Base-by-base conservation (phyloP, 2,113 vertebrate genomes). In the Malurus cyaneus region DNA sequence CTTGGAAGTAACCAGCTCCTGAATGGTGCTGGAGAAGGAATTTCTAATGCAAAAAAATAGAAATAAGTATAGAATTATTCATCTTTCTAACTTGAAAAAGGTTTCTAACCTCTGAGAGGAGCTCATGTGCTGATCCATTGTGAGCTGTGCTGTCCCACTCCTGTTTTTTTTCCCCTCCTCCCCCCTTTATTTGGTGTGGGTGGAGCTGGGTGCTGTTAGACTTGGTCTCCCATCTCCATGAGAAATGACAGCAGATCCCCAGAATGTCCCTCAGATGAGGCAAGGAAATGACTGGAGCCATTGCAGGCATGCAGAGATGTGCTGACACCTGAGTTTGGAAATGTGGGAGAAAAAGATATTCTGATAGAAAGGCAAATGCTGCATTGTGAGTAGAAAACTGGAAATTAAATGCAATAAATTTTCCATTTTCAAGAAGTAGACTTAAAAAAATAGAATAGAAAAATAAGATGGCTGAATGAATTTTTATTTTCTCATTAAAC, bases 141-240 rank as follows among this genome's bases (percentile, higher is more conserved):
- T 18, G 24, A 61, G 59, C 4, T 77, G 31, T 67, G 24, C 11
- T 77, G 16, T 44, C 29, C 13, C 9, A 39, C 10, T 41, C 3
- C 3, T 31, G 74, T 1, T 4, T 39, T 31, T 31, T 21, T 21
- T 18, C 7, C 12, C 6, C 4, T 49, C 14, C 14, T 16, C 3
- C 12, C 1, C 3, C 7, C 18, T 19, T 44, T 18, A 20, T 26
- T 14, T 2, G 5, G 23, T 44, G 20, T 2, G 11, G 23, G 18
- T 50, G 36, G 26, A 52, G 24, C 18, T 17, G 13, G 5, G 18
- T 61, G 19, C 53, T 69, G 4, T 29, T 18, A 9, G 26, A 26
- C 3, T 44, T 76, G 18, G 8, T 44, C 0, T 76, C 11, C 28
- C 6, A 31, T 11, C 8, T 69, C 49, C 2, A 1, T 2, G 8